Evolutionary conservation across 2,113 vertebrate genomes (phyloP), one percentile per base, ranked within the genome.

Genomic region (Polypterus bichir): DNA sequence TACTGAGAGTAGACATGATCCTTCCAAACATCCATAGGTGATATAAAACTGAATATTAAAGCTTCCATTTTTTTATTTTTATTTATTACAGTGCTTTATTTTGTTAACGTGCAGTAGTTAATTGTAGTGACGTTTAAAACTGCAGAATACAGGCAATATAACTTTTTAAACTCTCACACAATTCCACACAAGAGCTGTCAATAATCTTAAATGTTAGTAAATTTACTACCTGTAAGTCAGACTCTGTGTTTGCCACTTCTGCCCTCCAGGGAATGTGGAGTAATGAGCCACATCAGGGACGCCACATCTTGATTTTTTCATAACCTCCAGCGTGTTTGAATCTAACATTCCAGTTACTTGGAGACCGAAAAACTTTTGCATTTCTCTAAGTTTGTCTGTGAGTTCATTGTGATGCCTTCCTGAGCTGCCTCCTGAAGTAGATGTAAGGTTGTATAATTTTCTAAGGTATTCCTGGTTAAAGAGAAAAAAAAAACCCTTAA

Each of bases 171-270:
- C 51, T 3, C 4, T 7, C 44, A 46, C 7, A 47, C 5, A 9
- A 9, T 7, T 44, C 44, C 8, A 46, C 5, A 27, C 46, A 27
- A 11, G 9, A 3, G 52, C 44, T 46, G 7, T 47, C 7, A 8
- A 46, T 44, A 54, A 5, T 47, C 9, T 4, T 49, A 27, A 54
- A 27, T 27, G 27, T 27, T 27, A 27, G 27, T 27, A 27, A 53
- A 45, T 60, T 9, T 45, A 6, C 76, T 55, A 66, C 60, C 53
- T 66, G 54, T 62, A 66, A 46, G 65, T 62, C 11, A 62, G 7
- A 11, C 4, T 53, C 3, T 66, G 48, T 5, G 48, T 49, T n/a
- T n/a, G 44, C 65, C 65, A 66, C 47, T 62, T 55, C 46, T 7
- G 7, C 7, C 11, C 11, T 10, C 56, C n/a, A 7, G 46, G 49